These are phyloP conservation scores for Apocrypta bakeri DNA, from an alignment of 1,140 invertebrate species.

Conservation along the genomic window DNA sequence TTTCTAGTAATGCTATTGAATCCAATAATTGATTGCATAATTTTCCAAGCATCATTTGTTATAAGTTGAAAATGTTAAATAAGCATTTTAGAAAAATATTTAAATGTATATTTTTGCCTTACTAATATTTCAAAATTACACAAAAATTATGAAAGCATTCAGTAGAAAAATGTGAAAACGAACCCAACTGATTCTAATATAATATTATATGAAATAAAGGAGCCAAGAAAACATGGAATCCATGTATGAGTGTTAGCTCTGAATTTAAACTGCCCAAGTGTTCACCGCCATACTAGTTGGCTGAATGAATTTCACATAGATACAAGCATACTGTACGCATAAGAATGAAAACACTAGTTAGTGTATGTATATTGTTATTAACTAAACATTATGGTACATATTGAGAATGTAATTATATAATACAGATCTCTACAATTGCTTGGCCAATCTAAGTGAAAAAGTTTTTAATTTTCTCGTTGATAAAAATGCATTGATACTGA, in stretches of 20 bases:
- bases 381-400: slow-evolving; percentile 44
- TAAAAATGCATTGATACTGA: neutral
- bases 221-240: slow-evolving; percentile 52
- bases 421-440: slow-evolving; percentile 12
- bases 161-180: slow-evolving; percentile 7
- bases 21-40: neutral
- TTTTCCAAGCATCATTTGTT: neutral
- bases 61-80: neutral
- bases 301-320: slow-evolving; percentile 52
- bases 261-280: slow-evolving; percentile 70
- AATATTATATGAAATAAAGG: slow-evolving; percentile 45
- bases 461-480: neutral
- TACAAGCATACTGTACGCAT: slow-evolving; percentile 38
- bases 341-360: slow-evolving; percentile 52
- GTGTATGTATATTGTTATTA: slow-evolving; percentile 51
- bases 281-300: slow-evolving; percentile 64
- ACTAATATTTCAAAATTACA: neutral
- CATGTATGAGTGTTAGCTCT: slow-evolving; percentile 55
- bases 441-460: neutral
- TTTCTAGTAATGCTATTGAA: neutral
- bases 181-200: slow-evolving; percentile 44
- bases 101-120: neutral
- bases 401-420: slow-evolving; percentile 14
- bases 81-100: neutral
- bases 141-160: neutral